Evolutionary conservation across 2,888 invertebrate genomes (phyloP).

Genomic region (Pinctada fucata): DNA sequence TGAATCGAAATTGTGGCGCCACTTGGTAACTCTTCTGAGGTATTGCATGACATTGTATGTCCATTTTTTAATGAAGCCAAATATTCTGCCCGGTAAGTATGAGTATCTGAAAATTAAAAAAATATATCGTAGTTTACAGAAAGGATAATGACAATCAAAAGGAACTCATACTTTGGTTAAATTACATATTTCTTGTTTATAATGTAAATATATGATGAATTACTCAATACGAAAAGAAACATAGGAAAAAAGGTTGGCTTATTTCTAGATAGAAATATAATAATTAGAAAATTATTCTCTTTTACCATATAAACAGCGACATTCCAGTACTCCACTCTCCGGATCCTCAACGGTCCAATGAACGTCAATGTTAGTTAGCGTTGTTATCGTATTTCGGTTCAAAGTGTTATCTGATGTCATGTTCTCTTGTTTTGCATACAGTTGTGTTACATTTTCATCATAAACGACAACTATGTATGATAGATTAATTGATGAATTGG

Average conservation of each 20-base stretch:
- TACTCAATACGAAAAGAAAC: not conserved
- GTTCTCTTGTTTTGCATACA: no score
- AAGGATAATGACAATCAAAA: no score
- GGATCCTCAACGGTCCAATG: not conserved
- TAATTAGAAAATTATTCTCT: not conserved
- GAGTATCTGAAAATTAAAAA: no score
- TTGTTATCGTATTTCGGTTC: not conserved
- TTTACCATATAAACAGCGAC: conserved; percentile 6
- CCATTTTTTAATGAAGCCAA: no score
- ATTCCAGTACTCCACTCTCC: conserved; percentile 6
- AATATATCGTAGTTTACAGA: no score
- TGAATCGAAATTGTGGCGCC: no score
- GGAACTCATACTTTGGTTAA: no score
- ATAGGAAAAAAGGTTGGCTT: not conserved
- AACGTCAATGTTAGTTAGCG: not conserved
- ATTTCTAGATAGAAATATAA: not conserved
- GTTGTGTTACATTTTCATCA: not conserved
- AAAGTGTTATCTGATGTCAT: not conserved
- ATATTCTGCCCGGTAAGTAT: no score
- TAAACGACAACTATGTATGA: not conserved
- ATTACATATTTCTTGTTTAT: not conserved
- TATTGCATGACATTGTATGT: no score
- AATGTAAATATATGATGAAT: not conserved
- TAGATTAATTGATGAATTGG: not conserved
- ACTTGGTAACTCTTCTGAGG: no score